These are phyloP conservation scores for Ennomos quercinarius DNA, from an alignment of 2,888 invertebrate genomes.

Conservation along the genomic window DNA sequence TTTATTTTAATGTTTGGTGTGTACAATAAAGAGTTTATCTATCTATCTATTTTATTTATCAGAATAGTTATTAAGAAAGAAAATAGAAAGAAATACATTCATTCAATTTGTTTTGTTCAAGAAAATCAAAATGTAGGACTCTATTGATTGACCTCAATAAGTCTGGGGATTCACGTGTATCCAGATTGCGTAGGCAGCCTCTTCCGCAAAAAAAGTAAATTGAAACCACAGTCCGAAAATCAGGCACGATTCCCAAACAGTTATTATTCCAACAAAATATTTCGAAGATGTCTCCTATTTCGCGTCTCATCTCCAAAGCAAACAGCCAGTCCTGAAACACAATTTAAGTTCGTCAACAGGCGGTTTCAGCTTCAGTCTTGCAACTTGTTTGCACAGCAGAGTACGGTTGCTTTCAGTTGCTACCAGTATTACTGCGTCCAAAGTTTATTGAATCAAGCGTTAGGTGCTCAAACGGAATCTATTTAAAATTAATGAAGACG, in stretches of 20 bases:
- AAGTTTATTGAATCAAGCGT: slow-evolving; percentile 48
- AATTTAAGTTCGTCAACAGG: slow-evolving; percentile 75
- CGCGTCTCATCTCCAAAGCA: slow-evolving; percentile 54
- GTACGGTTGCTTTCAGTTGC: slow-evolving; percentile 38
- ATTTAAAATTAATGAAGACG: slow-evolving; percentile 43
- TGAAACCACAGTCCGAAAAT: slow-evolving; percentile 36
- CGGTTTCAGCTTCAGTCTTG: slow-evolving; percentile 51
- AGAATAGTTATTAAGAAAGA: too few relatives aligned
- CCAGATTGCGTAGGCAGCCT: slow-evolving; percentile 14
- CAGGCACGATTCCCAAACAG: slow-evolving; percentile 40
- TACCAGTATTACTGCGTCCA: slow-evolving; percentile 25
- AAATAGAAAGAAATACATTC: too few relatives aligned
- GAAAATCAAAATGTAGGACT: too few relatives aligned
- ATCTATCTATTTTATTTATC: too few relatives aligned
- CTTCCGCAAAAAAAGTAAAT: slow-evolving; percentile 36
- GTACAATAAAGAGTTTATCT: too few relatives aligned
- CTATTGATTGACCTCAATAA: too few relatives aligned
- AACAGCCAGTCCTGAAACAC: slow-evolving; percentile 64
- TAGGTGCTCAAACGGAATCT: slow-evolving; percentile 35
- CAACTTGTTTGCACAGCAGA: slow-evolving; percentile 54
- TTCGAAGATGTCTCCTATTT: slow-evolving; percentile 54
- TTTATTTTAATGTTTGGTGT: too few relatives aligned
- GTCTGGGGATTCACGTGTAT: too few relatives aligned
- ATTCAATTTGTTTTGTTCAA: too few relatives aligned
- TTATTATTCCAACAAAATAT: slow-evolving; percentile 52